A percentile compares a stretch with the other conserved stretches of the same genome.
Evolutionary conservation across 2,113 vertebrate species (phyloP).

Genomic region (Prunella himalayana): DNA sequence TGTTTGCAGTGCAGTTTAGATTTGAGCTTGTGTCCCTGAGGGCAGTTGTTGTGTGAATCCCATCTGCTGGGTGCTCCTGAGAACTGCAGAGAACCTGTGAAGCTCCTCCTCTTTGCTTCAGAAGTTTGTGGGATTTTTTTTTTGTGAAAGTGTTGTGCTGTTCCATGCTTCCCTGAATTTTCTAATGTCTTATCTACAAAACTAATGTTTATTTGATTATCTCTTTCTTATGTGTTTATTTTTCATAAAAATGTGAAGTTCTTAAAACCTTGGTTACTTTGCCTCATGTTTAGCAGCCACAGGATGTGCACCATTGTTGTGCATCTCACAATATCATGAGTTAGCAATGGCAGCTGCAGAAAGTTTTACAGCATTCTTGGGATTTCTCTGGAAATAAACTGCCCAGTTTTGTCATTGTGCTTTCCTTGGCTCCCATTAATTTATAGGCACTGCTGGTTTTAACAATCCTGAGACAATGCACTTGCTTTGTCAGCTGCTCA

Average conservation of each 20-base stretch:
- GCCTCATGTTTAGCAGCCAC: not conserved
- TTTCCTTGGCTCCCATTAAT: not conserved
- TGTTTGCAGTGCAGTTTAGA: not conserved
- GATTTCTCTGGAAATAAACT: not conserved
- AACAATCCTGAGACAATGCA: not conserved
- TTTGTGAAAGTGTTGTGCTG: not conserved
- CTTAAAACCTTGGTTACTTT: not conserved
- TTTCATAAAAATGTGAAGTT: not conserved
- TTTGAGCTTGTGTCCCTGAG: not conserved
- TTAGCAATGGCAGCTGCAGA: not conserved
- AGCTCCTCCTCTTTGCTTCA: not conserved
- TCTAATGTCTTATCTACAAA: not conserved
- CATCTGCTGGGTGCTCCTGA: not conserved
- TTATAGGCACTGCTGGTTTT: not conserved
- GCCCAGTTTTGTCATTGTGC: not conserved
- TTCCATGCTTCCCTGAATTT: not conserved
- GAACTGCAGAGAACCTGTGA: not conserved
- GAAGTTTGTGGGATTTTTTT: not conserved
- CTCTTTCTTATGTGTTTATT: not conserved
- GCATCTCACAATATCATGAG: rapidly evolving
- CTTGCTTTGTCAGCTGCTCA: not conserved
- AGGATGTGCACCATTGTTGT: rapidly evolving
- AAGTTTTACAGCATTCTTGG: not conserved
- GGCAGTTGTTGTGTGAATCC: not conserved
- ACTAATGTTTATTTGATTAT: not conserved